Evolutionary conservation across 2,797 vertebrate species (phyloP).

Genomic region (Galago senegalensis): DNA sequence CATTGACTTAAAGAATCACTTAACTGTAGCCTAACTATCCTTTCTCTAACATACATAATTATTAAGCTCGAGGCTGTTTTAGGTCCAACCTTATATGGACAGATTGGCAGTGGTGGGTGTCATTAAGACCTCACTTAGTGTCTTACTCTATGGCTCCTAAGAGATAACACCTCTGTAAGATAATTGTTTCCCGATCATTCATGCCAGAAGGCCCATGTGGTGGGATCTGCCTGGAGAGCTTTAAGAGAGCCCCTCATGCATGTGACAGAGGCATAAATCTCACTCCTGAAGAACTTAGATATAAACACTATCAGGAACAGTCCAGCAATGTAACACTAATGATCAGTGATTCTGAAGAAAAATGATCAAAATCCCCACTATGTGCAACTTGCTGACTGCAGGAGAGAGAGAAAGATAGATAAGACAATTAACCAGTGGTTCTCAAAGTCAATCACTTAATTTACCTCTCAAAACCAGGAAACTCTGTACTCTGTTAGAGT

Average conservation of each 20-base stretch:
- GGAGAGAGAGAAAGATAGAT: conserved; percentile 37
- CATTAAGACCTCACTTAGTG: not conserved
- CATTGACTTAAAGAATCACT: conserved; percentile 6
- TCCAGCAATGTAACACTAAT: not conserved
- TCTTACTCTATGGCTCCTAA: not conserved
- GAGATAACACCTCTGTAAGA: not conserved
- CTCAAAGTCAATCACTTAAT: conserved; percentile 58
- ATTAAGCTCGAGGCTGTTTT: not conserved
- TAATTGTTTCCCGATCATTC: conserved; percentile 11
- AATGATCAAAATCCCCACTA: not conserved
- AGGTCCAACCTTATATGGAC: not conserved
- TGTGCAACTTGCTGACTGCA: not conserved
- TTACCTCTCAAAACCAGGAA: conserved; percentile 43
- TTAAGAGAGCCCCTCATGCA: not conserved
- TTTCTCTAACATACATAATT: conserved; percentile 46
- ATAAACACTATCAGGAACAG: conserved; percentile 9
- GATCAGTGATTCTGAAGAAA: not conserved
- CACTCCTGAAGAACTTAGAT: conserved; percentile 7
- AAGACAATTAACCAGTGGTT: not conserved
- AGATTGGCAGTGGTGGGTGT: not conserved
- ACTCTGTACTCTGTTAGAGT: not conserved
- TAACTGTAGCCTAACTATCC: conserved; percentile 5
- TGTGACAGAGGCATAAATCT: not conserved
- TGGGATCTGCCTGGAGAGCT: not conserved
- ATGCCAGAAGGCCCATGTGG: not conserved